Conservation (phyloP, 2,113 vertebrate genomes). For the Oenanthe oenanthe region DNA sequence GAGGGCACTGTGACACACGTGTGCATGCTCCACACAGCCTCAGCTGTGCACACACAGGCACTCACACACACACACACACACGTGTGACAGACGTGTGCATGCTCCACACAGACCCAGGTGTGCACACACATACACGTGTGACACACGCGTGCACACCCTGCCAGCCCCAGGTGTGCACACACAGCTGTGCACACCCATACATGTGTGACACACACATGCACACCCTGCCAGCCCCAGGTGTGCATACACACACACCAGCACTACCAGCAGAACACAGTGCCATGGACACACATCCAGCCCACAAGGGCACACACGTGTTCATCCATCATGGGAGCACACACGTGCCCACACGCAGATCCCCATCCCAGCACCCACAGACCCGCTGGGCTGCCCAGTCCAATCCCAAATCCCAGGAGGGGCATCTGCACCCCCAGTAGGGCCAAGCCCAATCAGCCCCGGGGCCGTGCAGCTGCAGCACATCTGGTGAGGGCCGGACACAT, state of each 20-base stretch:
- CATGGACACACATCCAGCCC: fast-evolving
- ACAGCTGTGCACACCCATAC: background rate
- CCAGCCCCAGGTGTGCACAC: background rate
- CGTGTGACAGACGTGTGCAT: background rate
- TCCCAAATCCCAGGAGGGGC: background rate
- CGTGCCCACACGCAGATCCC: fast-evolving
- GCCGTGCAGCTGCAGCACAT: constrained; percentile 4
- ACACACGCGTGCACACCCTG: background rate
- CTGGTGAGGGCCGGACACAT: background rate
- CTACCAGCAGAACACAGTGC: background rate
- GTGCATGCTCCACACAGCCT: background rate
- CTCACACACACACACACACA: background rate
- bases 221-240: background rate
- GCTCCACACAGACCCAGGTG: background rate
- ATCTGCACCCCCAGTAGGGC: background rate
- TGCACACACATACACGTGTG: background rate
- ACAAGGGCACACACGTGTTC: background rate
- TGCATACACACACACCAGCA: background rate
- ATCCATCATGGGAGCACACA: fast-evolving
- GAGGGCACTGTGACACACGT: fast-evolving
- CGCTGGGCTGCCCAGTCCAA: fast-evolving
- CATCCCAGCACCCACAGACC: fast-evolving
- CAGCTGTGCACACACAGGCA: background rate
- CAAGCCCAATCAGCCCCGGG: background rate
- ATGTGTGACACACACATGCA: background rate